Evolutionary conservation across 1,140 invertebrate species (phyloP), one percentile per base, ranked within the genome.

Genomic region (Drosophila tsacasi): DNA sequence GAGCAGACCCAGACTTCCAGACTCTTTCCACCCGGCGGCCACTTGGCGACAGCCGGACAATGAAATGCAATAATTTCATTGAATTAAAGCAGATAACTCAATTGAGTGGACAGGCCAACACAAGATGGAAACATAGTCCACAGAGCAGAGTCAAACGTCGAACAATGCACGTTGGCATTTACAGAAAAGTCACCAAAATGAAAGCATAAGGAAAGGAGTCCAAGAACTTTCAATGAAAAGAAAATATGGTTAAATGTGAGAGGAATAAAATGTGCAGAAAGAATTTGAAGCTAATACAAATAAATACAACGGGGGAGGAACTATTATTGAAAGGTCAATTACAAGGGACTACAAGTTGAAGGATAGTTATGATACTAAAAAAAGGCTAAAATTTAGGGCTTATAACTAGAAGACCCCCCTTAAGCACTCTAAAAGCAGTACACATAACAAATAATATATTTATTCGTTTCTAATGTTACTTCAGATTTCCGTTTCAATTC

Each of bases 11-110:
- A 69, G 47, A 67, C 66, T 68, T 55, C 15, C 54, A 55, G 54
- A 55, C 54, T 55, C 54, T 55, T 55, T 67, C 63, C 30, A 60
- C 37, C 62, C 19, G 39, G 21, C 39, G 37, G 63, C 71, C 77
- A 75, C 69, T 75, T 80, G 71, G 63, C 78, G 78, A 76, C 78
- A 44, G 79, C 61, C 60, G 60, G 71, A 69, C 69, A 81, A 81
- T 82, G 84, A 83, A 69, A 77, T 81, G 73, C 81, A 72, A 84
- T 77, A 74, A 73, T 73, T 81, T 81, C 77, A 84, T 84, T 84
- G 63, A 84, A 84, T 84, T 85, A 85, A 84, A 81, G 69, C 67
- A 84, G 81, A 84, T 81, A 84, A 81, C 67, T 78, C 82, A 85
- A 85, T 84, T 84, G 77, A 84, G 82, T 61, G 57, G 78, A 66